Evolutionary conservation across 37 sponge, comb jelly and placozoan genomes (phyloP).

Genomic region (Petrosia ficiformis): DNA sequence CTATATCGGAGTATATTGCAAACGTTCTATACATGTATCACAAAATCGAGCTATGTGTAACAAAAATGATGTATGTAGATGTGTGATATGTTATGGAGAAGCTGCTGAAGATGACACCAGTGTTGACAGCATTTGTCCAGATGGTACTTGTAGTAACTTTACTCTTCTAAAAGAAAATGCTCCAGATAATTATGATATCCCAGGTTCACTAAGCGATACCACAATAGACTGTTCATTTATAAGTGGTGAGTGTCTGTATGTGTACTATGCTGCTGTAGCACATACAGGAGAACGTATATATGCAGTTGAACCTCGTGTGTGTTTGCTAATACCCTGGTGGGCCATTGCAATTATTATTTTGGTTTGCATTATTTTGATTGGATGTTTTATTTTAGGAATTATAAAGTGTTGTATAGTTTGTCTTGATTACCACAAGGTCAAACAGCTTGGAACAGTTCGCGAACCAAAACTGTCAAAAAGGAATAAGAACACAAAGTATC

Average conservation of each 20-base stretch:
- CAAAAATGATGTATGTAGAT: not conserved
- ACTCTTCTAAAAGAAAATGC: not conserved
- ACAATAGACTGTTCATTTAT: not conserved
- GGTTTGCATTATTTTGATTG: constrained; percentile 30
- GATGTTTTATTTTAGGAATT: constrained; percentile 29
- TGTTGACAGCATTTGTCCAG: not conserved
- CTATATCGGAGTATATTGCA: not conserved
- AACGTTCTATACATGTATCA: not conserved
- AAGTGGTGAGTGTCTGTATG: not conserved
- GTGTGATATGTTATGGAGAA: not conserved
- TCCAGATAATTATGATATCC: not conserved
- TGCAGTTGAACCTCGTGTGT: not conserved
- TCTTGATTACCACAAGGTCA: too few relatives aligned
- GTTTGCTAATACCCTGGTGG: constrained; percentile 12
- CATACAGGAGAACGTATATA: not conserved
- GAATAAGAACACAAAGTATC: too few relatives aligned
- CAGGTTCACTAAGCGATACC: not conserved
- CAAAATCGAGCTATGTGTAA: not conserved
- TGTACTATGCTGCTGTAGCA: not conserved
- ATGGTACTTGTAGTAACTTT: not conserved
- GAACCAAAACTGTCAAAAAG: too few relatives aligned
- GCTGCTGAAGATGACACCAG: not conserved
- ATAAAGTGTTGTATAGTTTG: too few relatives aligned
- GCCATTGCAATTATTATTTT: constrained; percentile 45
- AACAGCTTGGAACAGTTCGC: too few relatives aligned